Conservation (phyloP, 2,113 vertebrate genomes). For the Corydoras sp. region DNA sequence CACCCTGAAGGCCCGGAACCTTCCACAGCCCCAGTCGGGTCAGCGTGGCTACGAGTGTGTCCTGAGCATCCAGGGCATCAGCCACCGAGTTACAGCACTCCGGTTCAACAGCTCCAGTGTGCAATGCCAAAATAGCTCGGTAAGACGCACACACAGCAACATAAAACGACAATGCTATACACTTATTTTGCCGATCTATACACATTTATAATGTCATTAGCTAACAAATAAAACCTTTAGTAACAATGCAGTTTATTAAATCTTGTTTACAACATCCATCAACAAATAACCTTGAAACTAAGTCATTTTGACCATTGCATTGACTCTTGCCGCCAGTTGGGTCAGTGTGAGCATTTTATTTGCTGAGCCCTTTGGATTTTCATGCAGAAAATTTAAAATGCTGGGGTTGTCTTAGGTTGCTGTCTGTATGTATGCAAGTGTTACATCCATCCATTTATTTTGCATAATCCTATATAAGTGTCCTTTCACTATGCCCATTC, state of each 20-base stretch:
- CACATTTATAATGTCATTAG: too few species aligned
- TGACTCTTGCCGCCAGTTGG: background rate
- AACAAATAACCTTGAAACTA: background rate
- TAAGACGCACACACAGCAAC: conserved; percentile 55
- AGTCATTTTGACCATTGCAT: background rate
- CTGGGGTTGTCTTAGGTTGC: too few species aligned
- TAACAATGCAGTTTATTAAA: too few species aligned
- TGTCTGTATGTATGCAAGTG: too few species aligned
- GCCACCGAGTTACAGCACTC: conserved; percentile 88
- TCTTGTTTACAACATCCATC: background rate
- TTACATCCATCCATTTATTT: too few species aligned
- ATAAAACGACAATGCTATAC: background rate
- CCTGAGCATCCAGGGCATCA: conserved; percentile 82
- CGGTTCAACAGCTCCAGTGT: conserved; percentile 99
- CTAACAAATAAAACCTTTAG: too few species aligned
- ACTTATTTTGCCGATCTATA: background rate
- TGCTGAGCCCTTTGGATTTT: too few species aligned
- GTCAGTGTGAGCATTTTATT: too few species aligned
- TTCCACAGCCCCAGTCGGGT: conserved; percentile 93
- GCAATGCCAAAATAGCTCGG: conserved; percentile 98
- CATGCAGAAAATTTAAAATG: too few species aligned
- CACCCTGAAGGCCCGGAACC: conserved; percentile 89
- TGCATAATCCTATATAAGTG: too few species aligned
- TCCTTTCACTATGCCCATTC: too few species aligned
- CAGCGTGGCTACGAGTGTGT: conserved; percentile 96